phyloP scores from a whole-genome alignment of 1,140 invertebrate species.

The Steinernema khuongi region DNA sequence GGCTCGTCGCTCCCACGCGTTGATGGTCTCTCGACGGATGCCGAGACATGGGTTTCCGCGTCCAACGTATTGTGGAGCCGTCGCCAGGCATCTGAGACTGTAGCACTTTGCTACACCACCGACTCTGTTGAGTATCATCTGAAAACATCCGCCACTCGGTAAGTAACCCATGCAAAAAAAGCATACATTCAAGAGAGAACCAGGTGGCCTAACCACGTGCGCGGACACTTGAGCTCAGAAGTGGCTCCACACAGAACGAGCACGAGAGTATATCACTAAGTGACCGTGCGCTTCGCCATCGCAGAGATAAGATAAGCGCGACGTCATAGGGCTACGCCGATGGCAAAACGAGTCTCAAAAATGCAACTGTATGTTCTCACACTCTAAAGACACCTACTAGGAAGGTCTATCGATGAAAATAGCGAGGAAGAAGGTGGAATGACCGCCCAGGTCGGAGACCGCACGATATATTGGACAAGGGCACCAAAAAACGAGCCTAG shows the following conservation, averaged over 20 bases:
- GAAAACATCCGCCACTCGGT: neutral
- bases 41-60: conserved; percentile 37
- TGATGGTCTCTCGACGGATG: conserved; percentile 56
- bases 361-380: neutral
- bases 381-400: too few species aligned
- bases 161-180: neutral
- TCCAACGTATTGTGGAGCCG: neutral
- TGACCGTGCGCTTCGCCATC: neutral
- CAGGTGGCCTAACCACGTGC: neutral
- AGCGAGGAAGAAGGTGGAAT: neutral
- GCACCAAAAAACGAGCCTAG: too few species aligned
- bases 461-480: too few species aligned
- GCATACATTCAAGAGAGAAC: neutral
- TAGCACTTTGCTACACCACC: neutral
- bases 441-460: too few species aligned
- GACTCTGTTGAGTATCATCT: neutral
- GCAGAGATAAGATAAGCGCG: conserved; percentile 2
- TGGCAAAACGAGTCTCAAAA: neutral
- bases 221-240: neutral
- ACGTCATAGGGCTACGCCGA: neutral
- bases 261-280: neutral
- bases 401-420: neutral
- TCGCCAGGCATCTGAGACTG: neutral
- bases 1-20: conserved; percentile 84
- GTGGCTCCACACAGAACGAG: neutral